phyloP scores from a whole-genome alignment of 2,888 invertebrate genomes.

The Pedicia rivosa region DNA sequence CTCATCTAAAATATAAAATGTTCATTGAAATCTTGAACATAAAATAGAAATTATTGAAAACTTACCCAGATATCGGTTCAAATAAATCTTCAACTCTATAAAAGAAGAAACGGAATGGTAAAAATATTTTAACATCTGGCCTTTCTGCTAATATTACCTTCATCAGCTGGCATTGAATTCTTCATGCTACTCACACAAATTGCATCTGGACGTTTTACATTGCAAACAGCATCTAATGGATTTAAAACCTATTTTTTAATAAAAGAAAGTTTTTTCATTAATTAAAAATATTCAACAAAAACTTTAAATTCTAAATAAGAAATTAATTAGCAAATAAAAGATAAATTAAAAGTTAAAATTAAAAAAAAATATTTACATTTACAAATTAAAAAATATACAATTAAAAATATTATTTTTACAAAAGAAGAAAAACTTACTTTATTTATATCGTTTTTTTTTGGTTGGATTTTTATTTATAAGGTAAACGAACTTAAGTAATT shows the following conservation, averaged over 20 bases:
- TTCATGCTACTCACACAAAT: conserved; percentile 62
- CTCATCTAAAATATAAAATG: no score
- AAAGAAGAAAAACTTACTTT: background rate
- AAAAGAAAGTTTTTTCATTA: conserved; percentile 2
- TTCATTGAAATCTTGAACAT: conserved; percentile 46
- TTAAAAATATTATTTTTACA: background rate
- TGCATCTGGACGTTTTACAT: conserved; percentile 50
- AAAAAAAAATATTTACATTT: background rate
- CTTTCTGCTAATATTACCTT: conserved; percentile 51
- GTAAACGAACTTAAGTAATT: no score
- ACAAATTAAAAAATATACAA: background rate
- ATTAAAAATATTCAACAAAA: no score
- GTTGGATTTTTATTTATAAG: no score
- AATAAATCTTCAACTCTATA: conserved; percentile 60
- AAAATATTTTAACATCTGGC: conserved; percentile 65
- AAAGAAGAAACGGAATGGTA: conserved; percentile 60
- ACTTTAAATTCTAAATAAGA: background rate
- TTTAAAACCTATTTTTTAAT: conserved; percentile 46
- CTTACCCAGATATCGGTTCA: conserved; percentile 34
- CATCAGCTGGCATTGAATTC: conserved; percentile 50
- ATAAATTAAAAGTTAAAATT: background rate
- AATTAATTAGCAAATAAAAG: background rate
- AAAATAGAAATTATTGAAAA: conserved; percentile 9
- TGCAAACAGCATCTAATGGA: conserved; percentile 59
- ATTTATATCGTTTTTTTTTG: no score